Percentiles rank a stretch among this genome's conserved stretches.
phyloP scores from a whole-genome alignment of 2,888 invertebrate genomes.

The Fissipunctia ypsillon region DNA sequence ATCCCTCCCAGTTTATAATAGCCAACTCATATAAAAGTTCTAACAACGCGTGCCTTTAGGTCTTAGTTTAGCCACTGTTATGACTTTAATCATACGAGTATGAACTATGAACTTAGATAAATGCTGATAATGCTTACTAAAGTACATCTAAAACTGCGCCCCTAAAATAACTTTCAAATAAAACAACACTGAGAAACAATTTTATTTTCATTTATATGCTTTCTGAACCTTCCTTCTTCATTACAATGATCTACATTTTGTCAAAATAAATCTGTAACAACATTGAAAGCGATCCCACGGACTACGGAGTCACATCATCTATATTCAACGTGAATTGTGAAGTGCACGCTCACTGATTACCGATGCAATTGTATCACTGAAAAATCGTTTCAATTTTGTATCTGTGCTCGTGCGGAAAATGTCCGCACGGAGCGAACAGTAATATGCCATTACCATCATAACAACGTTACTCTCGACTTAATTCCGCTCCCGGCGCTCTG shows the following conservation, averaged over 20 bases:
- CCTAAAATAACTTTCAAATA: constrained; percentile 3
- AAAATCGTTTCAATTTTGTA: constrained; percentile 87
- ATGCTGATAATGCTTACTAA: background rate
- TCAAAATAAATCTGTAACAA: constrained; percentile 15
- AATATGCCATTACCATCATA: constrained; percentile 87
- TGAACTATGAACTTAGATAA: constrained; percentile 28
- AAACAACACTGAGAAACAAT: background rate
- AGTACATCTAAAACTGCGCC: background rate
- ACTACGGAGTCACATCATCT: constrained; percentile 58
- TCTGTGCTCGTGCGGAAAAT: constrained; percentile 82
- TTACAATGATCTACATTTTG: constrained; percentile 16
- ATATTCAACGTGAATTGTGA: constrained; percentile 71
- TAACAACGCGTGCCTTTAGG: constrained; percentile 80
- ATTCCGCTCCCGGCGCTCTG: constrained; percentile 83
- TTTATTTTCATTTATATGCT: background rate
- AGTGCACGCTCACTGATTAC: constrained; percentile 76
- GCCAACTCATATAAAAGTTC: constrained; percentile 89
- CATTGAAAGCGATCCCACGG: constrained; percentile 38
- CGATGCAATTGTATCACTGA: constrained; percentile 84
- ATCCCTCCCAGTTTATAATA: constrained; percentile 85
- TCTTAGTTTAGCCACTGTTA: constrained; percentile 69
- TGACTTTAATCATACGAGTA: constrained; percentile 61
- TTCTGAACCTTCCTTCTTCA: background rate
- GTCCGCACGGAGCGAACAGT: constrained; percentile 80
- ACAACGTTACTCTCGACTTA: constrained; percentile 89